Evolutionary conservation across 2,113 vertebrate species (phyloP), one percentile per base, ranked within the genome.

Genomic region (Elgaria multicarinata): DNA sequence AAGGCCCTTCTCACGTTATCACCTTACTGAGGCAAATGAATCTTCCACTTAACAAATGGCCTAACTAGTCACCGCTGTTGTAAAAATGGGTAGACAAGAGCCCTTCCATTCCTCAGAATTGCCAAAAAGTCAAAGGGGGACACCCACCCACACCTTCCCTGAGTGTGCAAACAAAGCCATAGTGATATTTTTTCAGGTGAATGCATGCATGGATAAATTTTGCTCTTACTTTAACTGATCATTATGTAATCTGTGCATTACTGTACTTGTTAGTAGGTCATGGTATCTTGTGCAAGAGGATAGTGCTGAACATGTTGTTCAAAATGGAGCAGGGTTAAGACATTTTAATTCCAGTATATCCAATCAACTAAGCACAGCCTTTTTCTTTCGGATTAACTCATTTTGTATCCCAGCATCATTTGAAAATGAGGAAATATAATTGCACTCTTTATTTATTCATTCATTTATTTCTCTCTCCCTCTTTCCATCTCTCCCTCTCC

Each of bases 401-500:
- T 89, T 91, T 91, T 78, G 62, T 10, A 44, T 83, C 5, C 31
- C 20, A 83, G 86, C 83, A 92, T 31, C 76, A 50, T 92, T 95
- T 92, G 82, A 93, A 91, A 93, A 94, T 81, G 67, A 89, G 42
- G 88, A 86, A 89, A 94, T 88, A 46, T 42, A 84, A 87, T 39
- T 66, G 44, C 84, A 90, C 94, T n/a, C 92, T 93, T 28, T 46
- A 82, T 95, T 78, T 90, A 92, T 87, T 50, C 78, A 10, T 33
- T 10, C 8, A 50, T 77, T 76, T 1, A 20, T 31, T 5, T 86
- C 50, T 94, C 77, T 88, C 72, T 67, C 83, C 44, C 75, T 82
- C 75, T 79, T 46, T 92, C 89, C 90, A 88, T 89, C n/a, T 89
- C 94, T 91, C 96, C 88, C 10, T n/a, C 58, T 87, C 89, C 8